These are phyloP conservation scores for Arremon aurantiirostris DNA, from an alignment of 2,797 vertebrate genomes.

Conservation along the genomic window DNA sequence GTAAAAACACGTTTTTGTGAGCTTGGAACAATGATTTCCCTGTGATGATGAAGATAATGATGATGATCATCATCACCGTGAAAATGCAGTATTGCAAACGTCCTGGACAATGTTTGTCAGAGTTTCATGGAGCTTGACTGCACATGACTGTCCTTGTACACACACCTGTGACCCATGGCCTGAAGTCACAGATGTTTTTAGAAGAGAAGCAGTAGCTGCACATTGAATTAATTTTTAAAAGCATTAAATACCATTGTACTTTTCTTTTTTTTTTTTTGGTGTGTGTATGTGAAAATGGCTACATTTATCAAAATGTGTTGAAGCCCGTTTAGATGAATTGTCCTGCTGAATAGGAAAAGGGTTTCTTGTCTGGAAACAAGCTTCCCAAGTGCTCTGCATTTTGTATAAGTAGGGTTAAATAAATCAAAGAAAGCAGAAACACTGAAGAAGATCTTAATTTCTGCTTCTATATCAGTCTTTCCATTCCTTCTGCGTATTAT, in stretches of 20 bases:
- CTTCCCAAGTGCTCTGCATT: not conserved
- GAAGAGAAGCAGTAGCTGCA: not conserved
- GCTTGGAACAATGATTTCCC: not conserved
- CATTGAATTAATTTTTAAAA: not conserved
- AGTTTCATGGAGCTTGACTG: not conserved
- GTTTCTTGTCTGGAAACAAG: not conserved
- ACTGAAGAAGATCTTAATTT: not conserved
- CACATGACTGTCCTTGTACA: not conserved
- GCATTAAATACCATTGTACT: not conserved
- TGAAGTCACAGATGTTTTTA: not conserved
- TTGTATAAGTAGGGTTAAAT: not conserved
- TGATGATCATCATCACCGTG: fast-evolving
- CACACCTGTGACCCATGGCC: not conserved
- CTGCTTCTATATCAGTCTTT: constrained; percentile 24
- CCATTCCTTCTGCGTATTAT: not conserved
- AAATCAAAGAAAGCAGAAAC: not conserved
- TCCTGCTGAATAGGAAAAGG: not conserved
- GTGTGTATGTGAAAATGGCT: not conserved
- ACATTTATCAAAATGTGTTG: not conserved
- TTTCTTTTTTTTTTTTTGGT: not conserved
- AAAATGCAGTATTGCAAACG: not conserved
- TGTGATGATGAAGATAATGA: not conserved
- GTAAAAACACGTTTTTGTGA: not conserved
- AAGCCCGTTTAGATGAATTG: not conserved
- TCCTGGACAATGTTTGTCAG: not conserved